Evolutionary conservation across 2,113 vertebrate species (phyloP).

Genomic region (Progne subis): DNA sequence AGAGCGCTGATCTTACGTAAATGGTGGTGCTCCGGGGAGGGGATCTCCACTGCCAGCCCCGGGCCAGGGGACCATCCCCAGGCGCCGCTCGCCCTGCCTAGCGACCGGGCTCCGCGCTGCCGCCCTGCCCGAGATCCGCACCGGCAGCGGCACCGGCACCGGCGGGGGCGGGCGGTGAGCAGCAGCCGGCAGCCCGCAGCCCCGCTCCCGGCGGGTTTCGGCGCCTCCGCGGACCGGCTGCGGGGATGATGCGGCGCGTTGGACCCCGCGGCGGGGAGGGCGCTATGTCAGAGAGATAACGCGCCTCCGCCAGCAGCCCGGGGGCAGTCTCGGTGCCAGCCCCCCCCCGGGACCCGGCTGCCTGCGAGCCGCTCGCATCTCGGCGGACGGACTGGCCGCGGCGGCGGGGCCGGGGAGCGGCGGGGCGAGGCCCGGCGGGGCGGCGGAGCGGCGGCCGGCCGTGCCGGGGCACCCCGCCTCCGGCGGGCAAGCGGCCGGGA

Average conservation of each 20-base stretch:
- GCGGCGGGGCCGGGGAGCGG: too few relatives aligned
- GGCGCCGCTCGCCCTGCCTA: not conserved
- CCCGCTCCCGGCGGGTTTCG: not conserved
- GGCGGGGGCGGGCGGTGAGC: not conserved
- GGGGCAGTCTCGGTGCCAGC: not conserved
- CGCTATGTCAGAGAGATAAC: slow-evolving; percentile 19
- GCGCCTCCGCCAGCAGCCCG: slow-evolving; percentile 31
- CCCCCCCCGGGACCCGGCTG: too few relatives aligned
- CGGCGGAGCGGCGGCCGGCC: too few relatives aligned
- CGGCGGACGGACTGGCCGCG: too few relatives aligned
- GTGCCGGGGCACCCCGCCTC: not conserved
- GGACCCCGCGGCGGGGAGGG: slow-evolving; percentile 6
- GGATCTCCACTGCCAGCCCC: not conserved
- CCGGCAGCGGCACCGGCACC: not conserved
- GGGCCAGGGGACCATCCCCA: not conserved
- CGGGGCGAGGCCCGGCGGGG: too few relatives aligned
- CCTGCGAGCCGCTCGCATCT: too few relatives aligned
- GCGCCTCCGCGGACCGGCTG: not conserved
- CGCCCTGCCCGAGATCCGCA: not conserved
- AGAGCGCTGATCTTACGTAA: not conserved
- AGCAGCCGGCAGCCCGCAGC: not conserved
- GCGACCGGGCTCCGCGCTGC: not conserved
- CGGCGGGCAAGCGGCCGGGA: not conserved
- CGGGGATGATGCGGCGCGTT: slow-evolving; percentile 28
- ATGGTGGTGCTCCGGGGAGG: not conserved